Conservation (phyloP, 2,113 vertebrate genomes). For the Ciconia maguari region DNA sequence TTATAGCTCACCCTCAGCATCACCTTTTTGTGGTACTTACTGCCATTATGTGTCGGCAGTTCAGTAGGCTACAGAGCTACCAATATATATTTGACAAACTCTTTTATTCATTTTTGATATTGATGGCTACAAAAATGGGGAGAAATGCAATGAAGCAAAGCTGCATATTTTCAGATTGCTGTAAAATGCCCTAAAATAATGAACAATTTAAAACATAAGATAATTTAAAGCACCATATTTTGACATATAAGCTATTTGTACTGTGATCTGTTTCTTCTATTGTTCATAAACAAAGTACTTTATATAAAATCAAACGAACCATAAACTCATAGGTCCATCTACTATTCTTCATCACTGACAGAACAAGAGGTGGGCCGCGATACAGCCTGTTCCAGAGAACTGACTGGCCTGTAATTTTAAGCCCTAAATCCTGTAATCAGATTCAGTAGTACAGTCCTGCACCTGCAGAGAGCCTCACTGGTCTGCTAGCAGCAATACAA, state of each 20-base stretch:
- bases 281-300: not conserved
- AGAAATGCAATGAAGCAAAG: not conserved
- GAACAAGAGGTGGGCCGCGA: not conserved
- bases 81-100: not conserved
- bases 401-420: slow-evolving; percentile 15
- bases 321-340: not conserved
- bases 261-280: not conserved
- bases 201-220: not conserved
- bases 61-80: not conserved
- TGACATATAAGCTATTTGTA: not conserved
- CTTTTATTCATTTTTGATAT: not conserved
- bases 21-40: not conserved
- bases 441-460: not conserved
- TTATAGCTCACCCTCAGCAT: slow-evolving; percentile 25
- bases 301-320: not conserved
- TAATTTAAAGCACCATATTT: not conserved
- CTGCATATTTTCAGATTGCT: not conserved
- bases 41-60: not conserved
- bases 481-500: not conserved
- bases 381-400: not conserved
- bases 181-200: not conserved
- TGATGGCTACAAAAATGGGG: not conserved
- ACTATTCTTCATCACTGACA: not conserved
- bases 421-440: slow-evolving; percentile 36
- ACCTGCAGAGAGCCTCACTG: not conserved